Conservation (phyloP, 2,797 vertebrate genomes). For the Tiaroga cobitis region DNA sequence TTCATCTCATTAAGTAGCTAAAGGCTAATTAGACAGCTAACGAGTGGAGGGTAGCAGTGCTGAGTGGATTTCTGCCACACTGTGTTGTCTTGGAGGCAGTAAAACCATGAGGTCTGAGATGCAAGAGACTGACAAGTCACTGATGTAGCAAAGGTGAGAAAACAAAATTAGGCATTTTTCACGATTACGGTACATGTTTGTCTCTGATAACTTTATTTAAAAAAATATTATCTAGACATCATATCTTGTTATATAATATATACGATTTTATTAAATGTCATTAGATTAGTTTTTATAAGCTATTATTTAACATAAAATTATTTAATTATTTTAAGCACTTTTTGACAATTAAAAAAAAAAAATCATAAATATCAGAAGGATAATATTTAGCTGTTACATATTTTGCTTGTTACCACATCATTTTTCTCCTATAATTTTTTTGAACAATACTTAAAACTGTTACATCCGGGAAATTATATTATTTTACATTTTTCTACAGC, state of each 20-base stretch:
- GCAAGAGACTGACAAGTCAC: conserved; percentile 24
- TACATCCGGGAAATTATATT: neutral
- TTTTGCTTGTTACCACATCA: neutral
- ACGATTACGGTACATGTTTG: neutral
- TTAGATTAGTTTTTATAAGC: neutral
- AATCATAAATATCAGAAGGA: neutral
- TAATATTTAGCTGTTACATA: neutral
- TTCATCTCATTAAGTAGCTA: conserved; percentile 63
- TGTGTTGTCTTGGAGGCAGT: conserved; percentile 23
- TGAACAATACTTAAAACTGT: no score
- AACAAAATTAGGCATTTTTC: neutral
- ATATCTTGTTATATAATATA: neutral
- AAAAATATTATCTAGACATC: no score
- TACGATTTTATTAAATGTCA: neutral
- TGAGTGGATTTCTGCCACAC: conserved; percentile 24
- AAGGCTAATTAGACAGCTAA: conserved; percentile 61
- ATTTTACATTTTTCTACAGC: neutral
- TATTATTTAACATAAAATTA: neutral
- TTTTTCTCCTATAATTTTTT: no score
- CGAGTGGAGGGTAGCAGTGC: conserved; percentile 38
- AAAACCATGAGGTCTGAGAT: conserved; percentile 4
- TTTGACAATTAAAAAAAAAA: neutral
- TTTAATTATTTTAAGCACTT: neutral
- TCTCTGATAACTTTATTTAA: neutral
- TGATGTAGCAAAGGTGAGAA: conserved; percentile 7